Evolutionary conservation across 1,140 invertebrate genomes (phyloP).

Genomic region (Drosophila yakuba): DNA sequence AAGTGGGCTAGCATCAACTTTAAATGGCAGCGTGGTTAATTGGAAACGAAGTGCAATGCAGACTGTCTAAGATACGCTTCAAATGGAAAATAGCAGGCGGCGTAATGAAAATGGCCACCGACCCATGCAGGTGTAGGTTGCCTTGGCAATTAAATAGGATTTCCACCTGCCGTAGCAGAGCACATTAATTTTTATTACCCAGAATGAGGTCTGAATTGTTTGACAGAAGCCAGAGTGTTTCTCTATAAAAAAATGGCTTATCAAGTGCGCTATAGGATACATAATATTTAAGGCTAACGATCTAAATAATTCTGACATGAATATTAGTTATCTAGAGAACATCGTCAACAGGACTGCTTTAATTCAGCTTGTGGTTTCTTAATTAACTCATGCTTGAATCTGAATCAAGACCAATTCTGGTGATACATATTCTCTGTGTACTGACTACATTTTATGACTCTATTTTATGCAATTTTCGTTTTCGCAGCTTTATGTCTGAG

Average conservation of each 20-base stretch:
- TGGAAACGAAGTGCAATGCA: constrained; percentile 55
- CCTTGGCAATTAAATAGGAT: constrained; percentile 57
- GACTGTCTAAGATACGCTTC: constrained; percentile 28
- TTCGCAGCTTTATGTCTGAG: constrained; percentile 12
- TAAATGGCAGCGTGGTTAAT: constrained; percentile 52
- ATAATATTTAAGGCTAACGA: too few species aligned
- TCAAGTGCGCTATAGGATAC: neutral
- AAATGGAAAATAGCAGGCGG: constrained; percentile 25
- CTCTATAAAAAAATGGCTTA: neutral
- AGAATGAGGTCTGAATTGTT: constrained; percentile 26
- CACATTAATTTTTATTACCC: constrained; percentile 28
- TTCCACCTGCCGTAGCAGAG: constrained; percentile 22
- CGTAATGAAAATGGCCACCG: constrained; percentile 42
- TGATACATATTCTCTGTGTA: neutral
- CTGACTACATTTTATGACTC: neutral
- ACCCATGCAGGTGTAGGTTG: constrained; percentile 37
- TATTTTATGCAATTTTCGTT: constrained; percentile 24
- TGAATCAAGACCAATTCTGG: too few species aligned
- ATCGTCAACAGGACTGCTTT: too few species aligned
- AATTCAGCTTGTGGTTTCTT: too few species aligned
- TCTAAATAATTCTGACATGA: too few species aligned
- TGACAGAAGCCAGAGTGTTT: neutral
- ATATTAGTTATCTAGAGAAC: too few species aligned
- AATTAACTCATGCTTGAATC: neutral
- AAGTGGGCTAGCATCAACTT: constrained; percentile 20